Conservation (phyloP, 2,113 vertebrate species). For the Neopipo cinnamomea region DNA sequence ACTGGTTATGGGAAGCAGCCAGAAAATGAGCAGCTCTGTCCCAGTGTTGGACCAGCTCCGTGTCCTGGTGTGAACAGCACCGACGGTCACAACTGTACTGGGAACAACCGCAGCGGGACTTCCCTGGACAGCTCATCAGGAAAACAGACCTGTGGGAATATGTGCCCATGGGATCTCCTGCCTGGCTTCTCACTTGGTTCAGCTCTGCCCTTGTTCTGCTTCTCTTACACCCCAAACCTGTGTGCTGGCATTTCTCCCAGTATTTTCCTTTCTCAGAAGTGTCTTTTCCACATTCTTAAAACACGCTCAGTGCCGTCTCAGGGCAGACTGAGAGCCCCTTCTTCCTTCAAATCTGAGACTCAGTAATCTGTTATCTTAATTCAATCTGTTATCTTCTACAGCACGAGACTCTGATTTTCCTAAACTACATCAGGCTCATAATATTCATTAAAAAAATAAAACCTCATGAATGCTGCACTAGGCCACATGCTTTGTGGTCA, state of each 20-base stretch:
- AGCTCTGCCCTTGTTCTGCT: neutral
- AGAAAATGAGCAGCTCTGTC: neutral
- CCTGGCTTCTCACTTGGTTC: neutral
- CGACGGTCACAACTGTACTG: neutral
- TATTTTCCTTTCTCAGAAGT: neutral
- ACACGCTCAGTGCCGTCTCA: neutral
- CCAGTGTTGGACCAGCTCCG: neutral
- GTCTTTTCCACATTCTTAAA: neutral
- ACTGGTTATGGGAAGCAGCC: neutral
- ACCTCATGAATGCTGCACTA: neutral
- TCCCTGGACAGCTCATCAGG: neutral
- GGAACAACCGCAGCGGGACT: neutral
- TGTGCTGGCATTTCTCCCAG: neutral
- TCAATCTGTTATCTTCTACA: neutral
- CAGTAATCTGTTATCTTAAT: neutral
- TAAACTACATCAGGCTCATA: neutral
- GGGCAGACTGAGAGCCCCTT: neutral
- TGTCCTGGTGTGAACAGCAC: neutral
- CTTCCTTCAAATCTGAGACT: neutral
- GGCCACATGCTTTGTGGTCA: neutral
- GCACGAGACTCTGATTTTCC: neutral
- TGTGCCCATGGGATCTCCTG: neutral
- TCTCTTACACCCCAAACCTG: neutral
- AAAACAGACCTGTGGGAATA: neutral
- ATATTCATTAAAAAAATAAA: neutral